Percentiles rank a stretch among this genome's conserved stretches.
Evolutionary conservation across 2,888 invertebrate genomes (phyloP).

Genomic region (Eilema depressum): DNA sequence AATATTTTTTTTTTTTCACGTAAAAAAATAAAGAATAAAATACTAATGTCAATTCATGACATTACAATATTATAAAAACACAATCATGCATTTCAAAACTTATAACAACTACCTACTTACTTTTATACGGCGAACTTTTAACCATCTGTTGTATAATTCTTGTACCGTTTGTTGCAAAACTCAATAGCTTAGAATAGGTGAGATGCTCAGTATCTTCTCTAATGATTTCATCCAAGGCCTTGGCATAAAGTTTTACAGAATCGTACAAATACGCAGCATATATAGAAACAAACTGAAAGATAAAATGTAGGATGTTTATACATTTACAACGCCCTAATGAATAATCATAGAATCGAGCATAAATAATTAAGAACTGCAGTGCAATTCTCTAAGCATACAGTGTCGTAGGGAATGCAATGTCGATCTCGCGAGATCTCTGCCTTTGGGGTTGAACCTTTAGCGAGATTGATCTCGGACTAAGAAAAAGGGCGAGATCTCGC

Average conservation of each 20-base stretch:
- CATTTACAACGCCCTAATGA: neutral
- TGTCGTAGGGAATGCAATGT: too few relatives aligned
- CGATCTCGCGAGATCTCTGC: too few relatives aligned
- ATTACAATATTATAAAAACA: neutral
- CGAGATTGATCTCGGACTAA: too few relatives aligned
- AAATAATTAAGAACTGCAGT: too few relatives aligned
- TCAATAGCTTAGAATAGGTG: conserved; percentile 88
- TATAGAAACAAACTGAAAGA: conserved; percentile 92
- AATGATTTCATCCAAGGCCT: conserved; percentile 92
- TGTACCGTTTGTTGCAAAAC: conserved; percentile 94
- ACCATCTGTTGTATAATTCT: conserved; percentile 95
- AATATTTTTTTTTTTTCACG: too few relatives aligned
- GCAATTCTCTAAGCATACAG: too few relatives aligned
- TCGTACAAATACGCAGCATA: conserved; percentile 98
- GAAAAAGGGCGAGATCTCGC: too few relatives aligned
- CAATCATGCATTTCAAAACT: neutral
- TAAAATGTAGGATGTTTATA: neutral
- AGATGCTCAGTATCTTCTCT: conserved; percentile 83
- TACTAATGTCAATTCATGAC: too few relatives aligned
- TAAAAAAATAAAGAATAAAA: too few relatives aligned
- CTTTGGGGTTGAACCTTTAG: too few relatives aligned
- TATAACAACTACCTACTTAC: conserved; percentile 86
- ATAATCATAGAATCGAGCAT: too few relatives aligned
- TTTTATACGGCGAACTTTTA: conserved; percentile 93
- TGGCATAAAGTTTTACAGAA: conserved; percentile 96